Evolutionary conservation across 2,797 vertebrate species (phyloP), one percentile per base, ranked within the genome.

Genomic region (Acipenser transmontanus): DNA sequence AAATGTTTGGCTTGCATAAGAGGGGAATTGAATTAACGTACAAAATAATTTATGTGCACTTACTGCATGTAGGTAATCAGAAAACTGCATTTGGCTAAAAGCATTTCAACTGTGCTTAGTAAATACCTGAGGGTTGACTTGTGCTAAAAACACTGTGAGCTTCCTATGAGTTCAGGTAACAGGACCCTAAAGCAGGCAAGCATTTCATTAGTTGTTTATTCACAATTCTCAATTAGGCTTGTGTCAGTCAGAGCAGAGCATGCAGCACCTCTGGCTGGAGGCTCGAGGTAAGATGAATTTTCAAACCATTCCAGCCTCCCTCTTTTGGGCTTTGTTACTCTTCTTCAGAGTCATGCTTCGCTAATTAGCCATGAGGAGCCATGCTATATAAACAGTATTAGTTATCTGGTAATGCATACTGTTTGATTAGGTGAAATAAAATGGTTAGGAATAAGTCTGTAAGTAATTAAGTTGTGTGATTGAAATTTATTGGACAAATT

Each of bases 161-260:
- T 34, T 34, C 34, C 34, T 34, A 34, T 34, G 34, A 34, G 2
- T 34, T 34, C 34, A 34, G 34, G 34, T 34, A 34, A 34, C 34
- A 34, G 34, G 34, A 34, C 4, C 34, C 34, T 3, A 4, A 34
- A 34, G 34, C 34, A 34, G 34, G 34, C 34, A 34, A 34, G 34
- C 34, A 3, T 34, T 34, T 34, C 34, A 34, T 34, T 34, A 34
- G 34, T 3, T 34, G 34, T 34, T 34, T 34, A 34, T 59, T 17
- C 12, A 34, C 54, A 66, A 47, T 56, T 59, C 48, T 59, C 47
- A 66, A 59, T 66, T 47, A 59, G 64, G 51, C 20, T n/a, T 2
- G 2, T 56, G 64, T 66, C 54, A 59, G 9, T 66, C 64, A 65
- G 12, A 65, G 17, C 47, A 51, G 7, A 14, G 54, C n/a, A 9